phyloP scores from a whole-genome alignment of 2,113 vertebrate genomes.

The Oncorhynchus mykiss region DNA sequence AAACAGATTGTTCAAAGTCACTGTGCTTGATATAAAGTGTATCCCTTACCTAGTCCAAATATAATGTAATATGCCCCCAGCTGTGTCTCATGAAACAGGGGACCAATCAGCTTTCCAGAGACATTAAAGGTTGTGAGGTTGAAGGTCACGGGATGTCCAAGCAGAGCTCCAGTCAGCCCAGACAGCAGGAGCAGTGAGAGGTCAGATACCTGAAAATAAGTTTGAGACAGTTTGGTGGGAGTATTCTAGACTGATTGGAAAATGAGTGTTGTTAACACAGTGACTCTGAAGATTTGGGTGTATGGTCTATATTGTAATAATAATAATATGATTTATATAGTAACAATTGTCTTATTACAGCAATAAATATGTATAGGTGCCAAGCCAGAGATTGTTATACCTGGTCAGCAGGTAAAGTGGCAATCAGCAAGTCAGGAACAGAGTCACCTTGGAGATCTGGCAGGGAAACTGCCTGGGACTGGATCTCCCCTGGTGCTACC shows the following conservation, averaged over 20 bases:
- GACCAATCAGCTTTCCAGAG: constrained; percentile 84
- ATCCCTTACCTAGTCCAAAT: constrained; percentile 88
- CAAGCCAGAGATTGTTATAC: constrained; percentile 56
- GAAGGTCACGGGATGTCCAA: constrained; percentile 86
- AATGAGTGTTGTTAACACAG: not conserved
- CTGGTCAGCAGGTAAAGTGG: constrained; percentile 75
- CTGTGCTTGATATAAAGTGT: too few relatives aligned
- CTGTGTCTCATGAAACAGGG: constrained; percentile 83
- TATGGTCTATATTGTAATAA: not conserved
- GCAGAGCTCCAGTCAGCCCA: constrained; percentile 76
- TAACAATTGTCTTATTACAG: too few relatives aligned
- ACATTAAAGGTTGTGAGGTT: constrained; percentile 61
- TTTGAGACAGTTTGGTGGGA: not conserved
- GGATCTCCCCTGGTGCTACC: constrained; percentile 67
- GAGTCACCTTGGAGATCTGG: constrained; percentile 89
- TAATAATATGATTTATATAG: not conserved
- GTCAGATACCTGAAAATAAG: constrained; percentile 57
- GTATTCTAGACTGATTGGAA: not conserved
- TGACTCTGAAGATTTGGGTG: not conserved
- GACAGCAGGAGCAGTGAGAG: constrained; percentile 70
- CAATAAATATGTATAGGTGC: not conserved
- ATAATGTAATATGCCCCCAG: constrained; percentile 86
- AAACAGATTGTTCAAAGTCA: too few relatives aligned
- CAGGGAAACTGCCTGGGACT: constrained; percentile 82
- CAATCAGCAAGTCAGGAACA: constrained; percentile 82